Evolutionary conservation across 2,113 vertebrate genomes (phyloP).

Genomic region (Ciconia stormi): DNA sequence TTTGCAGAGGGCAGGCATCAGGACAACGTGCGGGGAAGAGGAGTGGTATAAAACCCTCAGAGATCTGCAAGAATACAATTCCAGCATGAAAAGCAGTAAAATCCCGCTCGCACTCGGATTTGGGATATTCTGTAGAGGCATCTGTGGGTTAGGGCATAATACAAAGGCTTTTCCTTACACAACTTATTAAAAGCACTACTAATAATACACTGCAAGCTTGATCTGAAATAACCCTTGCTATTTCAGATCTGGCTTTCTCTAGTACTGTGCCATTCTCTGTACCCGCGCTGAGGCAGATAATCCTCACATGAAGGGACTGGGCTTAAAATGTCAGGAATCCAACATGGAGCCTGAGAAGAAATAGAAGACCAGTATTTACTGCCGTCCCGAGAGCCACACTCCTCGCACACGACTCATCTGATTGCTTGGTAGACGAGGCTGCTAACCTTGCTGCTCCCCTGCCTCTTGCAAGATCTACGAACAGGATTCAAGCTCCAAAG

Average conservation of each 20-base stretch:
- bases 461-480: background rate
- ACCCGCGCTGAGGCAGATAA: background rate
- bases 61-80: background rate
- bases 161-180: constrained; percentile 41
- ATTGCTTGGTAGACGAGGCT: background rate
- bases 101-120: background rate
- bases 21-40: background rate
- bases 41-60: background rate
- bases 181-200: constrained; percentile 22
- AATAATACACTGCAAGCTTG: constrained; percentile 1
- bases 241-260: constrained; percentile 24
- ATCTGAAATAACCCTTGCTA: constrained; percentile 37
- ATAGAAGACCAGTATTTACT: background rate
- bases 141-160: background rate
- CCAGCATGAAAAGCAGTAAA: background rate
- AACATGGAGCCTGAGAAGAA: background rate
- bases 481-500: background rate
- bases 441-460: background rate
- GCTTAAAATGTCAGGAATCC: constrained; percentile 26
- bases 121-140: background rate
- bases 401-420: background rate
- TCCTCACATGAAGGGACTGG: background rate
- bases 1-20: background rate
- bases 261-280: background rate
- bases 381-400: background rate